A percentile compares a stretch with the other conserved stretches of the same genome.
These are phyloP conservation scores for Dicrostonyx torquatus DNA, from an alignment of 2,797 vertebrate species.

Conservation along the genomic window DNA sequence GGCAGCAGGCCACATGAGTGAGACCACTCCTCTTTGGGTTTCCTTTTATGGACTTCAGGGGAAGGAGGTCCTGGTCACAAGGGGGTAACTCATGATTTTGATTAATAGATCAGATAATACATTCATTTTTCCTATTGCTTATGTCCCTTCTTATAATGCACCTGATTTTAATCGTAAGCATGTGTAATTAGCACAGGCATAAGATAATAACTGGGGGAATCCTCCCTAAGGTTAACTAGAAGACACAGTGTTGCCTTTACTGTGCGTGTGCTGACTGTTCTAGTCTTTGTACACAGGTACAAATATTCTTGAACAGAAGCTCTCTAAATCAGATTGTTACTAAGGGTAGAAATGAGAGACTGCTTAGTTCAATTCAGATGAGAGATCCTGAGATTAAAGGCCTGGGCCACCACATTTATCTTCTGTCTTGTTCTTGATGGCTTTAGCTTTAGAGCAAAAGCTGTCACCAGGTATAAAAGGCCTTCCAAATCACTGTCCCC, in stretches of 20 bases:
- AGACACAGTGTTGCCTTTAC: not conserved
- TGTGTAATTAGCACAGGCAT: not conserved
- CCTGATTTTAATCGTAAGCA: not conserved
- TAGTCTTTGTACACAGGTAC: not conserved
- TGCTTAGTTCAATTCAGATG: not conserved
- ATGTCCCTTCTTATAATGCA: not conserved
- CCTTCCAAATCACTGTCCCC: not conserved
- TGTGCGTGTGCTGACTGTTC: not conserved
- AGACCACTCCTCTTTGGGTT: not conserved
- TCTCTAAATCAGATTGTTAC: not conserved
- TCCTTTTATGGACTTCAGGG: not conserved
- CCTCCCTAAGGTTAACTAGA: not conserved
- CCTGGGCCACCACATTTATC: not conserved
- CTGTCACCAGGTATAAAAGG: not conserved
- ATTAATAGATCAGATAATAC: not conserved
- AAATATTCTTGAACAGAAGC: not conserved
- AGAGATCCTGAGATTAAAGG: not conserved
- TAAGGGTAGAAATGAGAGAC: not conserved
- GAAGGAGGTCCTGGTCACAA: not conserved
- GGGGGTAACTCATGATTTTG: not conserved
- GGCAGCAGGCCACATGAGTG: not conserved
- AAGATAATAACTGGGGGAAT: not conserved
- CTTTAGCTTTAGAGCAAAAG: not conserved
- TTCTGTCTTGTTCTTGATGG: conserved; percentile 7
- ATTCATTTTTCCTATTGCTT: not conserved